Conservation (phyloP, 1,140 invertebrate genomes). For the Coenobita brevimanus region DNA sequence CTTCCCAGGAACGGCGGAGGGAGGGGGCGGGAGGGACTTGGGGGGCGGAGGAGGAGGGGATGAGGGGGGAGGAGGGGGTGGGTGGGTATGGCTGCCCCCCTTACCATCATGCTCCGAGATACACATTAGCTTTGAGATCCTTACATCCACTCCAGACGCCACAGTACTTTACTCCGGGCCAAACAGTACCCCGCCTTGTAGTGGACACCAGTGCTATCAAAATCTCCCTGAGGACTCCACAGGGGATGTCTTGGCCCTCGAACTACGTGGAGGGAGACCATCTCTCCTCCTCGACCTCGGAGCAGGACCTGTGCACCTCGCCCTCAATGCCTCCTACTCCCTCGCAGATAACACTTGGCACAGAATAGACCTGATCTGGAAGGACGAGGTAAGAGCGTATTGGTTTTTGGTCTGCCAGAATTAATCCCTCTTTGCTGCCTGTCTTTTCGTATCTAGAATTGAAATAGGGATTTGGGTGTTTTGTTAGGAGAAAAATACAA, state of each 20-base stretch:
- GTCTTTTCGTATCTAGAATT: no score
- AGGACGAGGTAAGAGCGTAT: not conserved
- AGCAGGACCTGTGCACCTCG: not conserved
- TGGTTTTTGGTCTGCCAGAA: not conserved
- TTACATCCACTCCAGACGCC: not conserved
- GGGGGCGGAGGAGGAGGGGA: not conserved
- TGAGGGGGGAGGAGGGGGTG: not conserved
- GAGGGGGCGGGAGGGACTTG: not conserved
- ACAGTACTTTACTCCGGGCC: not conserved
- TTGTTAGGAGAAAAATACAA: no score
- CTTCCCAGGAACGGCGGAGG: not conserved
- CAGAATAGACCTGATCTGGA: not conserved
- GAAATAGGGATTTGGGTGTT: no score
- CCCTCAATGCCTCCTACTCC: not conserved
- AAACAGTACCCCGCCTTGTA: no score
- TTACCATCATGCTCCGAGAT: not conserved
- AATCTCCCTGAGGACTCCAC: not conserved
- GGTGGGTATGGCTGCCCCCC: not conserved
- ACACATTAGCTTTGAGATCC: not conserved
- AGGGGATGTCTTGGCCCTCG: not conserved
- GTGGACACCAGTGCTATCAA: no score
- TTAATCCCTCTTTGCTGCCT: no score
- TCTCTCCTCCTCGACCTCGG: not conserved
- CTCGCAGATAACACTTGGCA: slow-evolving; percentile 8
- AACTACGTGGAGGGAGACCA: not conserved